phyloP scores from a whole-genome alignment of 1,140 invertebrate species.

The Anagrus nilaparvatae region DNA sequence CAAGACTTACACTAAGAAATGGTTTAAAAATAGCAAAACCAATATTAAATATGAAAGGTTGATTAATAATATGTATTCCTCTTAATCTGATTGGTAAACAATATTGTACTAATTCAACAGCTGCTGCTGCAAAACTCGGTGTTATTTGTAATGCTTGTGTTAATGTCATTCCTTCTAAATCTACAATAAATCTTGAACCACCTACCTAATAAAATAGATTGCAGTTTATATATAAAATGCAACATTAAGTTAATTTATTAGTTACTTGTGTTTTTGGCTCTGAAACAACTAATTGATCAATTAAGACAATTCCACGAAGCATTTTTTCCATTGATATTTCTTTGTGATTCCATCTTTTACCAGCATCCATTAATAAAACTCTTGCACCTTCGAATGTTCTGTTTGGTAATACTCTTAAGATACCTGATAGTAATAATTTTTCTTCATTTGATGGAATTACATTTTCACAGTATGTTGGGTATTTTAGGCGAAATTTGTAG shows the following conservation, averaged over 20 bases:
- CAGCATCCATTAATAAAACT: conserved; percentile 45
- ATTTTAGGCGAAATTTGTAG: conserved; percentile 46
- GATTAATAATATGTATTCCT: conserved; percentile 65
- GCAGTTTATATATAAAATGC: no score
- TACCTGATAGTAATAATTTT: conserved; percentile 41
- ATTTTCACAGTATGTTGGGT: conserved; percentile 42
- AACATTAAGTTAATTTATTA: conserved; percentile 1
- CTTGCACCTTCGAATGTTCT: conserved; percentile 45
- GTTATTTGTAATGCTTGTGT: conserved; percentile 57
- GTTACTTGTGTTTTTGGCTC: conserved; percentile 53
- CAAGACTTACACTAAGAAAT: conserved; percentile 45
- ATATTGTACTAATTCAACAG: conserved; percentile 57
- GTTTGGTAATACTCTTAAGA: conserved; percentile 47
- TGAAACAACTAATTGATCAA: conserved; percentile 47
- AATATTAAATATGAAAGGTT: conserved; percentile 65
- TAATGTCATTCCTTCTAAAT: conserved; percentile 55
- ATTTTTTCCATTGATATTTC: conserved; percentile 44
- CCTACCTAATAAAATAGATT: conserved; percentile 26
- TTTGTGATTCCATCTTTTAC: conserved; percentile 56
- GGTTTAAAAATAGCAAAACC: conserved; percentile 66
- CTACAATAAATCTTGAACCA: conserved; percentile 53
- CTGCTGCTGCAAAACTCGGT: conserved; percentile 53
- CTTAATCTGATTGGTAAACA: conserved; percentile 58
- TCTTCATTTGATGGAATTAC: conserved; percentile 41
- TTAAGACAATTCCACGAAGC: conserved; percentile 47